Base-by-base conservation (phyloP, 2,888 invertebrate species). In the Xestoiulus laeticollis region DNA sequence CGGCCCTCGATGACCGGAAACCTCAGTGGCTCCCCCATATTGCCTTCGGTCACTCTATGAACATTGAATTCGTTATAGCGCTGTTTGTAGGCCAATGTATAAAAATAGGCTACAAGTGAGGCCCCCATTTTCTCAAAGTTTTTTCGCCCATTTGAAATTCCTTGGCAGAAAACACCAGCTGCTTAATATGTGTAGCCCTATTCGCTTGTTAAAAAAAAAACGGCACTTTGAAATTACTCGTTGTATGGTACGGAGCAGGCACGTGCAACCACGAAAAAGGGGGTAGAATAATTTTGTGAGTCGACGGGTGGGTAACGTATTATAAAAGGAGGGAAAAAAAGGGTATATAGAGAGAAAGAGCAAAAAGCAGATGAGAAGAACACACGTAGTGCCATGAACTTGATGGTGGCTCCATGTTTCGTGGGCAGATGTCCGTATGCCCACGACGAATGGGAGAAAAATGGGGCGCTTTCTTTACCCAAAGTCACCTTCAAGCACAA, bases 311-410 rank as follows among this genome's bases (percentile, higher is more conserved):
- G 38, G 84, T 84, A 32, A 84, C 33, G 84, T n/a, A 84, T 32
- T 84, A 84, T 84, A 84, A 38, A 38, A 38, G 84, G 38, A 84
- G 38, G 38, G n/a, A 84, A 59, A 84, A 83, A 84, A 84, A 84
- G 84, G 84, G 84, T 84, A 84, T n/a, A n/a, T 14, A 84, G 33
- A n/a, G 22, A 12, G 12, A 48, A 48, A 10, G 16, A 59, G 84
- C 22, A 38, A 3, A 22, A 32, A n/a, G 84, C 84, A 84, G 84
- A 84, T 84, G 84, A 84, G 84, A 30, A 83, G 32, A 38, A 84
- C 33, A 38, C 33, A 38, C 33, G 33, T 38, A 38, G n/a, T 84
- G 84, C 38, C 83, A 84, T 22, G 84, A 84, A 84, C 84, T 84
- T 84, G 83, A 19, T 83, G 30, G 83, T 14, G 83, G 30, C 16